A percentile compares a stretch with the other conserved stretches of the same genome.
Conservation (phyloP, 1,140 invertebrate species). For the Sycobia sp. region DNA sequence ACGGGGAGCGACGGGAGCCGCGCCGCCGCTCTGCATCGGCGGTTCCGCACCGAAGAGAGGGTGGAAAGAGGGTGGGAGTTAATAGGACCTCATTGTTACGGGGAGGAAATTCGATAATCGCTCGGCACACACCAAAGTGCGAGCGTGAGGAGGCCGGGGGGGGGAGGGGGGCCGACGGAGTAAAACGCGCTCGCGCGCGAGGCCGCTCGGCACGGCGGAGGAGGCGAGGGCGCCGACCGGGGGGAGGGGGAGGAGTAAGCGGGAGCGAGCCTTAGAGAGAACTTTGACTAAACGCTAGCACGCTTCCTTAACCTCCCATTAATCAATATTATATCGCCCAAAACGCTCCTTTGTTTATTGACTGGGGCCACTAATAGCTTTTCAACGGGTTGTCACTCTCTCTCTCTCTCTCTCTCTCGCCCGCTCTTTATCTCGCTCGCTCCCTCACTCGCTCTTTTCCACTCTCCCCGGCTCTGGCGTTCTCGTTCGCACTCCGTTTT, state of each 20-base stretch:
- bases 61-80: slow-evolving; percentile 55
- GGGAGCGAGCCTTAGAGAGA: slow-evolving; percentile 55
- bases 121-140: slow-evolving; percentile 57
- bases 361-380: slow-evolving; percentile 60
- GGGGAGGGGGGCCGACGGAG: slow-evolving; percentile 31
- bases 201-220: neutral
- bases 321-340: slow-evolving; percentile 64
- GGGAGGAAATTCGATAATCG: slow-evolving; percentile 64
- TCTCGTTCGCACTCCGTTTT: too few species aligned
- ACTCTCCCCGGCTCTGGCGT: too few species aligned
- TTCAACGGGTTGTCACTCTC: slow-evolving; percentile 49
- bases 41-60: slow-evolving; percentile 41
- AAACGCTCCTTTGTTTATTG: slow-evolving; percentile 63
- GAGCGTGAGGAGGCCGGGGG: slow-evolving; percentile 33
- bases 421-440: too few species aligned
- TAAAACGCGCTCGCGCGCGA: slow-evolving; percentile 31
- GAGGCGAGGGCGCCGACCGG: neutral
- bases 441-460: too few species aligned
- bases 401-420: too few species aligned
- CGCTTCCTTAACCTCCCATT: slow-evolving; percentile 64
- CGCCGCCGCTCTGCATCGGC: slow-evolving; percentile 50
- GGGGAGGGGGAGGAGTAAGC: slow-evolving; percentile 14
- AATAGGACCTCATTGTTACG: slow-evolving; percentile 63
- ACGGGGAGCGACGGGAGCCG: slow-evolving; percentile 2
- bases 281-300: slow-evolving; percentile 63